phyloP scores from a whole-genome alignment of 1,140 invertebrate species.

The Zelostemma sp. region DNA sequence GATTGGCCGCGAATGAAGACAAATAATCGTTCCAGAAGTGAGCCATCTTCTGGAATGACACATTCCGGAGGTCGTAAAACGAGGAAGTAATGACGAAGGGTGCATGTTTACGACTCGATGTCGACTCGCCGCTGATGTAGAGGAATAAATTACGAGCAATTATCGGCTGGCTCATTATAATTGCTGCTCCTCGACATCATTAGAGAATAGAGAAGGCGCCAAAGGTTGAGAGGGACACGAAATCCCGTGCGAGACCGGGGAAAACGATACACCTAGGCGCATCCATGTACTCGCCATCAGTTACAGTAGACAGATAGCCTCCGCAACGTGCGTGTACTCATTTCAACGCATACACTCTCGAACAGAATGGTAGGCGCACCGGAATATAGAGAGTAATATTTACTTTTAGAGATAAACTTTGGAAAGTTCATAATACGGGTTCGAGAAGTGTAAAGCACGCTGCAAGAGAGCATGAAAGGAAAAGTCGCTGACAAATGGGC shows the following conservation, averaged over 20 bases:
- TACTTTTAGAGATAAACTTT: too few species aligned
- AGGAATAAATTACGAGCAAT: background rate
- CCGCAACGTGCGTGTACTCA: constrained; percentile 42
- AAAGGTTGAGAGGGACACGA: background rate
- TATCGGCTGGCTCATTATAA: background rate
- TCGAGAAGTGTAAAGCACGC: too few species aligned
- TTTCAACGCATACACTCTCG: constrained; percentile 36
- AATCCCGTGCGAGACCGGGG: constrained; percentile 16
- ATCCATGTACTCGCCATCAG: constrained; percentile 41
- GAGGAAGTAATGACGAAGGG: background rate
- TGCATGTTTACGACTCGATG: background rate
- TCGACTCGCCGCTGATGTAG: background rate
- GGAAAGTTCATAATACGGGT: too few species aligned
- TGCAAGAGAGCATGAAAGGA: too few species aligned
- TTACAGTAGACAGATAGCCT: constrained; percentile 34
- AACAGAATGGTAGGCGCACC: background rate
- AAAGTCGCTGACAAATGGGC: too few species aligned
- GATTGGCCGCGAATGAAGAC: background rate
- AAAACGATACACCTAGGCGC: constrained; percentile 34
- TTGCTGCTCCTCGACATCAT: background rate
- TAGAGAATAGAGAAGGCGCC: background rate
- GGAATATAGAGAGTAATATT: too few species aligned
- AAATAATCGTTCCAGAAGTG: background rate
- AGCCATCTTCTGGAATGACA: background rate
- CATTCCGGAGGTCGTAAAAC: background rate